Base-by-base conservation (phyloP, 2,113 vertebrate species). In the Barnardius zonarius region DNA sequence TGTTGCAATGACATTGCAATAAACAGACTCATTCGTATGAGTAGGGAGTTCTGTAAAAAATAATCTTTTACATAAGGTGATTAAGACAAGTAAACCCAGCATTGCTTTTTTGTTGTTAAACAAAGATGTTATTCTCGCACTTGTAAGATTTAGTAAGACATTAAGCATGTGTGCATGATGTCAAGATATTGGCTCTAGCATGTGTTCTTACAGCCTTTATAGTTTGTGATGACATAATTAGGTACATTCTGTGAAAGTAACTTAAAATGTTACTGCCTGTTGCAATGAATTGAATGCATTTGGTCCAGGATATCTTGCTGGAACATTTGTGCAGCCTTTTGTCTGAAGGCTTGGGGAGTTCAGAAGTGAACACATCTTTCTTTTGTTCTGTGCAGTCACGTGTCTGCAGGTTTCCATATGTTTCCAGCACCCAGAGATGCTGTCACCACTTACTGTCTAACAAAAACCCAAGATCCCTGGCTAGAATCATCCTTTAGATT, bases 121-220 rank as follows among this genome's bases (percentile, higher is more conserved):
- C 96, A 98, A 97, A 98, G 95, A 94, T 96, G 95, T 96, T 96
- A 92, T 98, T 97, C 95, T 97, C 7, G 2, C 83, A 91, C 94
- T 97, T 96, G 49, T 66, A 81, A 95, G 93, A 63, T 22, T 96
- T 95, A 97, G 87, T 95, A 92, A 96, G 96, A 97, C 93, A 87
- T 95, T 97, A 94, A 95, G 83, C 93, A 96, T 96, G 90, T 97
- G 96, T 94, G 92, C 91, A 85, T 97, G 96, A 97, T 97, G 95
- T 97, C 94, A 97, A 96, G 94, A 91, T 96, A 61, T 95, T 98
- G 97, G 96, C 96, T 97, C 51, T 73, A 95, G 91, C 92, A 92
- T 96, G 93, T 86, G 74, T 95, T 97, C 94, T 86, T 93, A 88
- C 93, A 95, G 93, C 90, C 78, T 96, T 97, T 95, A 78, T 79